Base-by-base conservation (phyloP, 30 jellyfish, hydroid and myxozoan species). In the Catostylus mosaicus region DNA sequence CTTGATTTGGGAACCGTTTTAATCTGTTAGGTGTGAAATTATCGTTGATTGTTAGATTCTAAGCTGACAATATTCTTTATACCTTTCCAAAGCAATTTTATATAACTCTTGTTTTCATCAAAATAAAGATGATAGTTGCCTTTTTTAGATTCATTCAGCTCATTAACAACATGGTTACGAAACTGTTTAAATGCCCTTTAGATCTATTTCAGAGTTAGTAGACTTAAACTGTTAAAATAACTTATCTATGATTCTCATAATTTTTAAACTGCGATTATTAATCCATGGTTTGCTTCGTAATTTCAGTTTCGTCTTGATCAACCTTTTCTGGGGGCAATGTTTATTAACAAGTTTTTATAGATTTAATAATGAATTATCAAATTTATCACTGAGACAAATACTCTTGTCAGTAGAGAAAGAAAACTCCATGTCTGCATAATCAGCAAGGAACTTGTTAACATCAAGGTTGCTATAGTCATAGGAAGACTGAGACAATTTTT, bases 131-230 rank as follows among this genome's bases (percentile, higher is more conserved):
- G 80, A 43, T 24, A 61, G 71, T 78, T 57, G 31, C 26, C 30
- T 40, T 80, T 80, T 46, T 80, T 61, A 64, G 75, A 35, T 32
- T 40, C 64, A 35, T 52, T 80, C 30, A 80, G 32, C 38, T 80
- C 73, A 48, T 80, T 80, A 22, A 80, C 90, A 40, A 80, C 74
- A 62, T 61, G 90, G 64, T 80, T 80, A 67, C 90, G 83, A 46
- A 80, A 80, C 50, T 11, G 83, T 80, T 80, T 80, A 56, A 23
- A 80, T 3, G 68, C 63, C 38, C 47, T 34, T 20, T 20, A 67
- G 31, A 57, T 34, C 30, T 56, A n/a, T 43, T 59, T 20, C 45
- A 54, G 83, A 80, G 31, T 64, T 50, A 66, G 48, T 68, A 34
- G 35, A 32, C 26, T 64, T 80, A 54, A 64, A 68, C 60, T 65